phyloP scores from a whole-genome alignment of 2,797 vertebrate genomes.

The Lithobates sylvaticus region DNA sequence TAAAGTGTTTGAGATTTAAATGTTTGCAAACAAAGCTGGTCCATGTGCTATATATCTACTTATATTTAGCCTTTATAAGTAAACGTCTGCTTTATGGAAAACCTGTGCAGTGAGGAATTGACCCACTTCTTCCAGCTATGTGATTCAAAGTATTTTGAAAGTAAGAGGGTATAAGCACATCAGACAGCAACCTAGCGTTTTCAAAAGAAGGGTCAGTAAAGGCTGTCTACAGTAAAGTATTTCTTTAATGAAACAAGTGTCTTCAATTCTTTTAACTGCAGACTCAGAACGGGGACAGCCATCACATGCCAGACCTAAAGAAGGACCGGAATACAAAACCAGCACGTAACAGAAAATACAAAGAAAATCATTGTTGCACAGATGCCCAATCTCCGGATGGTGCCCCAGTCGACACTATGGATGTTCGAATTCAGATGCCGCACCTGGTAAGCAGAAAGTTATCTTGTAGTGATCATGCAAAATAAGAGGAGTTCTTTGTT shows the following conservation, averaged over 20 bases:
- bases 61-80: no score
- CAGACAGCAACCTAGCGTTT: no score
- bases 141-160: no score
- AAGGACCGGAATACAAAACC: constrained; percentile 79
- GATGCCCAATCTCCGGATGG: constrained; percentile 77
- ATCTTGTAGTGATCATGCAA: background rate
- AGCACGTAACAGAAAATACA: constrained; percentile 78
- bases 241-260: background rate
- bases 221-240: background rate
- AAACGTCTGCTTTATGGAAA: no score
- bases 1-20: no score
- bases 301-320: constrained; percentile 78
- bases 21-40: no score
- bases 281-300: constrained; percentile 89
- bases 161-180: no score
- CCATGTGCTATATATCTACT: no score
- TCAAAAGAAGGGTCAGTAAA: no score
- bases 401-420: constrained; percentile 79
- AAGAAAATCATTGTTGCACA: constrained; percentile 77
- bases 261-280: constrained; percentile 27
- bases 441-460: constrained; percentile 77
- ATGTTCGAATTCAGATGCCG: constrained; percentile 85
- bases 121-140: no score
- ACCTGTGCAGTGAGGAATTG: no score
- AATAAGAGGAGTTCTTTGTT: background rate